phyloP scores from a whole-genome alignment of 2,888 invertebrate genomes.

The Rhagophthalmus giganteus region DNA sequence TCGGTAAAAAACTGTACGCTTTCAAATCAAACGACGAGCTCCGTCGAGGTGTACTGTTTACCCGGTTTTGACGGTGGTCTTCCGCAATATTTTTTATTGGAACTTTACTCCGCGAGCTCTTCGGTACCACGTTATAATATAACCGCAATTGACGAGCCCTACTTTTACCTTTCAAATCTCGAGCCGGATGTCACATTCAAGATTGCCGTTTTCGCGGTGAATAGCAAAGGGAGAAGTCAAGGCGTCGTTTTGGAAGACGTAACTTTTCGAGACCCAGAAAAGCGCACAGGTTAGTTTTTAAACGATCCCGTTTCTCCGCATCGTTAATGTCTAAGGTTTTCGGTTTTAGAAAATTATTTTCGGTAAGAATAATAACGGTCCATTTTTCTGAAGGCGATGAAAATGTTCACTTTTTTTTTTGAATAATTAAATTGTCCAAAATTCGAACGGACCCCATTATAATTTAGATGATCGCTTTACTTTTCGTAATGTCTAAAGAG shows the following conservation, averaged over 20 bases:
- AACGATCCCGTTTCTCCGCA: no score
- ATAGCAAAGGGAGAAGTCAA: slow-evolving; percentile 79
- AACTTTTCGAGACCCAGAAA: slow-evolving; percentile 78
- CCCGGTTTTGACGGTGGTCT: slow-evolving; percentile 88
- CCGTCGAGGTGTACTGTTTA: slow-evolving; percentile 76
- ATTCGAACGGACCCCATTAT: no score
- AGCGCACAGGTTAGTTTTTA: slow-evolving; percentile 67
- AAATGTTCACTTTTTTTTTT: no score
- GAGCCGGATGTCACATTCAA: slow-evolving; percentile 80
- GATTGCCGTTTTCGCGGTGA: slow-evolving; percentile 76
- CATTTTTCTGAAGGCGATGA: no score
- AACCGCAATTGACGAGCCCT: slow-evolving; percentile 67
- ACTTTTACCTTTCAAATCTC: slow-evolving; percentile 76
- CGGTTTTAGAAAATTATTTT: no score
- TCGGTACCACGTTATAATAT: slow-evolving; percentile 63
- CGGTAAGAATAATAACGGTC: no score
- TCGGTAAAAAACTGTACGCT: slow-evolving; percentile 83
- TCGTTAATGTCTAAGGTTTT: no score
- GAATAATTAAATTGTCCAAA: no score
- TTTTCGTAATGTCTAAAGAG: no score
- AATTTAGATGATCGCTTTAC: no score
- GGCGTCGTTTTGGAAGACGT: slow-evolving; percentile 75
- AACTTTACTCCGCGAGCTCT: slow-evolving; percentile 64
- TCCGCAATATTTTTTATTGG: slow-evolving; percentile 82
- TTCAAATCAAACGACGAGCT: slow-evolving; percentile 82